Conservation (phyloP, 2,888 invertebrate genomes). For the Bombyx huttoni region DNA sequence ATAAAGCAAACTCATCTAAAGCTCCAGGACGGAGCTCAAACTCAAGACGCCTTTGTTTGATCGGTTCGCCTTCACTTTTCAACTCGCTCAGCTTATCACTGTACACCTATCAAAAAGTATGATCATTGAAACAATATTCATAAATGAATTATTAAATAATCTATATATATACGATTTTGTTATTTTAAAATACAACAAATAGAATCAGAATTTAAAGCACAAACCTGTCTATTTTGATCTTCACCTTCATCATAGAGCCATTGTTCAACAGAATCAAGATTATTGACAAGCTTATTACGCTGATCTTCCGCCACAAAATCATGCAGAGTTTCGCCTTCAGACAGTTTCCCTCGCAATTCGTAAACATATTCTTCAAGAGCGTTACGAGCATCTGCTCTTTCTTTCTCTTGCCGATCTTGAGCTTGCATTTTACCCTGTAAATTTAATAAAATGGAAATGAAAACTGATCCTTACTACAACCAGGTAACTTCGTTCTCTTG, state of each 20-base stretch:
- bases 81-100: slow-evolving; percentile 74
- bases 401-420: slow-evolving; percentile 93
- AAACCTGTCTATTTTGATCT: slow-evolving; percentile 80
- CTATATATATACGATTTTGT: no score
- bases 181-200: no score
- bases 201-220: slow-evolving; percentile 17
- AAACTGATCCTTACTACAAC: no score
- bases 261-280: slow-evolving; percentile 89
- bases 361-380: slow-evolving; percentile 99
- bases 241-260: slow-evolving; percentile 98
- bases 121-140: no score
- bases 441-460: background rate
- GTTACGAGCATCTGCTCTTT: slow-evolving; percentile 95
- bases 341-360: slow-evolving; percentile 91
- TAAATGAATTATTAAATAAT: no score
- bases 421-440: slow-evolving; percentile 82
- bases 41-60: slow-evolving; percentile 86
- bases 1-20: slow-evolving; percentile 84
- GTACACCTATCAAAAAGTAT: slow-evolving; percentile 57
- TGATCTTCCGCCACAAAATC: slow-evolving; percentile 83
- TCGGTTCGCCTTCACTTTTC: slow-evolving; percentile 89
- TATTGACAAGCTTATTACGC: slow-evolving; percentile 72
- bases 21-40: slow-evolving; percentile 84
- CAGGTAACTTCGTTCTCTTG: no score
- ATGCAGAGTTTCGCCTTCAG: slow-evolving; percentile 81